phyloP scores from a whole-genome alignment of 2,888 invertebrate genomes.

The Xanthorhoe designata region DNA sequence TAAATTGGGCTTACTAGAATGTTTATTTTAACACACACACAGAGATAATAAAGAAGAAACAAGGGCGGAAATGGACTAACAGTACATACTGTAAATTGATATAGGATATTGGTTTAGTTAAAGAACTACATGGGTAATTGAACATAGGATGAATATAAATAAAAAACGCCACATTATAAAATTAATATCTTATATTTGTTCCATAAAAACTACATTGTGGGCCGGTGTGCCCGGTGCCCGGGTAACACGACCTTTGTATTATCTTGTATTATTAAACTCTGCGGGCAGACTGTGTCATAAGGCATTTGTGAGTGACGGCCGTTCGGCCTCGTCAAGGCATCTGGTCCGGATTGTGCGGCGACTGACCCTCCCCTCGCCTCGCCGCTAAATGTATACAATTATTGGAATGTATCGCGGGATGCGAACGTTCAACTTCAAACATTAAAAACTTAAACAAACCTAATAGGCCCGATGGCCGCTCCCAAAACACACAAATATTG shows the following conservation, averaged over 20 bases:
- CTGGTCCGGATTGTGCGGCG: constrained; percentile 65
- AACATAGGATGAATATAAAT: constrained; percentile 38
- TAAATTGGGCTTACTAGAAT: too few species aligned
- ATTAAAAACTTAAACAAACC: constrained; percentile 73
- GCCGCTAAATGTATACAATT: constrained; percentile 73
- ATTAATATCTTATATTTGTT: constrained; percentile 86
- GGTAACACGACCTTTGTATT: constrained; percentile 86
- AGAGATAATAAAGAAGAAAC: too few species aligned
- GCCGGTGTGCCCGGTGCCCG: constrained; percentile 84
- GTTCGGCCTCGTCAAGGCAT: constrained; percentile 73
- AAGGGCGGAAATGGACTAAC: too few species aligned
- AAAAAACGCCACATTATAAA: constrained; percentile 82
- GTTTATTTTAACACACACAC: too few species aligned
- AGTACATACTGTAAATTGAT: too few species aligned
- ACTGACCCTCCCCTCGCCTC: constrained; percentile 58
- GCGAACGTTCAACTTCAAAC: constrained; percentile 70
- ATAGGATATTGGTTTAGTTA: not conserved
- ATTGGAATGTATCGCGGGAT: constrained; percentile 84
- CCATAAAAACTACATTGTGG: constrained; percentile 86
- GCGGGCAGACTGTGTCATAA: constrained; percentile 85
- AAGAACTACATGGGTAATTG: not conserved
- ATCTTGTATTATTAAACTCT: constrained; percentile 84
- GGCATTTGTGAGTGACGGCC: constrained; percentile 78
- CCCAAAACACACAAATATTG: constrained; percentile 69
- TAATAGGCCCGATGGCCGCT: constrained; percentile 71